Conservation (phyloP, 1,140 invertebrate species). For the Hormaphis cornu region DNA sequence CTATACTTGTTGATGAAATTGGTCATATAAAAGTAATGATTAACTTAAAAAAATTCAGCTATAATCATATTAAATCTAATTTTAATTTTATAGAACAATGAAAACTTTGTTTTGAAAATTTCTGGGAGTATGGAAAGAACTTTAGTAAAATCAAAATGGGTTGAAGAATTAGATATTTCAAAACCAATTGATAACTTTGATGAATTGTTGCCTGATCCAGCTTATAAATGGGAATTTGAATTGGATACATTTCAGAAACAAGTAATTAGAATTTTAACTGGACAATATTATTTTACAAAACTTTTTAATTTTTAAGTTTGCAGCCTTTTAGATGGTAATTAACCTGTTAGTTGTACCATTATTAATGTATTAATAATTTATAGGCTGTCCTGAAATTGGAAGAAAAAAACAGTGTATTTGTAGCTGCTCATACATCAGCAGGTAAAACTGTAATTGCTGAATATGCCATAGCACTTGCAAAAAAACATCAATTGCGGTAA, state of each 20-base stretch:
- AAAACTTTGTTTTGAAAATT: constrained; percentile 49
- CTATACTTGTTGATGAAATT: constrained; percentile 7
- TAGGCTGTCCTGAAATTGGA: constrained; percentile 89
- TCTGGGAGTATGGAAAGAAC: constrained; percentile 40
- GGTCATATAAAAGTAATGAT: constrained; percentile 11
- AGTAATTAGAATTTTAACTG: constrained; percentile 40
- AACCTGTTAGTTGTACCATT: too few species aligned
- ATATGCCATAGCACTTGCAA: constrained; percentile 91
- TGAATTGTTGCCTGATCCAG: constrained; percentile 72
- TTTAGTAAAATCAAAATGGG: constrained; percentile 60
- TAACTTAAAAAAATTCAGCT: background rate
- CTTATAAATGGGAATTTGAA: constrained; percentile 82
- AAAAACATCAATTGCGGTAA: constrained; percentile 82
- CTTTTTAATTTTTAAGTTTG: background rate
- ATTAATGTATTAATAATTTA: too few species aligned
- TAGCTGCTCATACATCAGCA: constrained; percentile 97
- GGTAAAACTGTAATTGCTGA: constrained; percentile 99
- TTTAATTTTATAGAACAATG: constrained; percentile 35
- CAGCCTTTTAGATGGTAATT: background rate
- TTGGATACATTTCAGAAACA: constrained; percentile 95
- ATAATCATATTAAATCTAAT: background rate
- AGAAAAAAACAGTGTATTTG: constrained; percentile 90
- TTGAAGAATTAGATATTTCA: constrained; percentile 71
- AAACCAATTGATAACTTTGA: constrained; percentile 72
- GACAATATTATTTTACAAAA: background rate